Percentiles rank a stretch among this genome's conserved stretches.
phyloP scores from a whole-genome alignment of 2,797 vertebrate genomes.

The Tapera naevia region DNA sequence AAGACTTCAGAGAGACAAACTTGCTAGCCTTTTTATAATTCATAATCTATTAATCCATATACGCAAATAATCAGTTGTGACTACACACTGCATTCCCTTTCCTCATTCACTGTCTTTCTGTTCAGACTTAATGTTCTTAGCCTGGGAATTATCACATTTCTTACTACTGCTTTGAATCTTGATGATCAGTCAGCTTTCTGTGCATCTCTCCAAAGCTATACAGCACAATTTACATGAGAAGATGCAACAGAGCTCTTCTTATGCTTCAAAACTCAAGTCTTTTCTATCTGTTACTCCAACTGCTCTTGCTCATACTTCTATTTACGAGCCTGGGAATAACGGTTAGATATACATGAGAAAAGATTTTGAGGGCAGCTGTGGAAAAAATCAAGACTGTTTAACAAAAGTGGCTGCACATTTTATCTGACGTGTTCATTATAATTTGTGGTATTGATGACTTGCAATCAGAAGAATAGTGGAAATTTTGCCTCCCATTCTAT shows the following conservation, averaged over 20 bases:
- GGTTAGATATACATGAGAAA: background rate
- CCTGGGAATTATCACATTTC: background rate
- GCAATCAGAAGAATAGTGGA: background rate
- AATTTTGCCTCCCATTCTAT: background rate
- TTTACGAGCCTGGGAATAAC: background rate
- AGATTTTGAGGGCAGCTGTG: background rate
- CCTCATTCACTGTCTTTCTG: background rate
- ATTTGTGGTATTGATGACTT: background rate
- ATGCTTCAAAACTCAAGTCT: background rate
- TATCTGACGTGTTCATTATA: background rate
- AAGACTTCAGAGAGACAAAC: background rate
- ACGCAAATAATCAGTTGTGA: background rate
- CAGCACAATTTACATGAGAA: background rate
- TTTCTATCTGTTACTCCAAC: background rate
- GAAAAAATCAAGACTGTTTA: background rate
- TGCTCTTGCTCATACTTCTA: background rate
- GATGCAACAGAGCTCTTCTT: background rate
- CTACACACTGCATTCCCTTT: background rate
- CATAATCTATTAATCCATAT: background rate
- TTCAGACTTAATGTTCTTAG: background rate
- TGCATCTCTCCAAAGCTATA: background rate
- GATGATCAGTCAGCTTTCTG: background rate
- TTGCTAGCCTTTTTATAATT: background rate
- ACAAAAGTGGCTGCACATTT: background rate
- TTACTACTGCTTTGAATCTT: background rate